Percentiles rank a stretch among this genome's conserved stretches.
Conservation (phyloP, 2,113 vertebrate species). For the Abramis brama region DNA sequence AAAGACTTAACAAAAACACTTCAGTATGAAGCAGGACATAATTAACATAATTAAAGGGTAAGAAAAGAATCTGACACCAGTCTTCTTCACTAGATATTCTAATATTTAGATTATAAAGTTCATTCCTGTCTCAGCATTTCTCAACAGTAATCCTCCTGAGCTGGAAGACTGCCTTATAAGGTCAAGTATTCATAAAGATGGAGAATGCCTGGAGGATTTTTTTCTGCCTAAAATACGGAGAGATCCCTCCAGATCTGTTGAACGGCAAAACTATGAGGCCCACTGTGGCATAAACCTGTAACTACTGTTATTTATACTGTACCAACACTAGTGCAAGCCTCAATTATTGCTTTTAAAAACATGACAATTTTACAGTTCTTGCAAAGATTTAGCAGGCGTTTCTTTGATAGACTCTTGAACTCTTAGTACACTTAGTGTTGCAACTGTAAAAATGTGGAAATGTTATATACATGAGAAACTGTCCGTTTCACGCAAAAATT, state of each 20-base stretch:
- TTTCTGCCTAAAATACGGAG: neutral
- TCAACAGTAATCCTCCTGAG: neutral
- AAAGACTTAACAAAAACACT: neutral
- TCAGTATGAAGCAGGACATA: neutral
- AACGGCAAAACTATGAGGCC: neutral
- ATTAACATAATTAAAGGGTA: neutral
- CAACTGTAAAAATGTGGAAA: neutral
- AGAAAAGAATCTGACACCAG: neutral
- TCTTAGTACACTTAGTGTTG: neutral
- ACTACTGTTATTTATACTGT: slow-evolving; percentile 1
- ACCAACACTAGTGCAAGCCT: neutral
- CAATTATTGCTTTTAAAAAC: neutral
- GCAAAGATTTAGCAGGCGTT: neutral
- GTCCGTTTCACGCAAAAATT: neutral
- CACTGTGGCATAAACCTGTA: neutral
- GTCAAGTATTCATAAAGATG: slow-evolving; percentile 50
- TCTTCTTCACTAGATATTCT: neutral
- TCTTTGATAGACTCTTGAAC: neutral
- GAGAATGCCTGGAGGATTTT: slow-evolving; percentile 31
- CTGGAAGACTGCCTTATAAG: slow-evolving; percentile 54
- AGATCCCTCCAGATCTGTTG: neutral
- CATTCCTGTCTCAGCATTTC: neutral
- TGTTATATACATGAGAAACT: neutral
- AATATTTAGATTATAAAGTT: neutral
- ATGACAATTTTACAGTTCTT: neutral